Evolutionary conservation across 2,797 vertebrate genomes (phyloP).

Genomic region (Podargus strigoides): DNA sequence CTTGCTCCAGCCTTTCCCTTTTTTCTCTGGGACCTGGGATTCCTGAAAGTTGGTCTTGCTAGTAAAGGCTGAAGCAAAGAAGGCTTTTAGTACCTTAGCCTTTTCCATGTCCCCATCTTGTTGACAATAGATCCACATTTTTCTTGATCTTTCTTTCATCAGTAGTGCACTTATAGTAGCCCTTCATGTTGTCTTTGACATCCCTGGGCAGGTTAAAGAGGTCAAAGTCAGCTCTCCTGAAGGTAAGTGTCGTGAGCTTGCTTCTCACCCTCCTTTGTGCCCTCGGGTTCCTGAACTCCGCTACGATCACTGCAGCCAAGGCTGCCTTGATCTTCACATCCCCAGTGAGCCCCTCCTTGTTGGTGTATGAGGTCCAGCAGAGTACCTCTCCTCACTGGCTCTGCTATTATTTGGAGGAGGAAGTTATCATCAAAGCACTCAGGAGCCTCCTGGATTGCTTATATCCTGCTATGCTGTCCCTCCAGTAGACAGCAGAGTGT

Average conservation of each 20-base stretch:
- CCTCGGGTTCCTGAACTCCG: background rate
- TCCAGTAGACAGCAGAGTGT: background rate
- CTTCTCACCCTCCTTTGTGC: background rate
- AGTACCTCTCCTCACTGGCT: background rate
- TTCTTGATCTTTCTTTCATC: background rate
- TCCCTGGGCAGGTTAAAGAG: background rate
- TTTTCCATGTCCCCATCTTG: too few species aligned
- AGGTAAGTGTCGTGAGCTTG: background rate
- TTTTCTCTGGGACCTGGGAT: background rate
- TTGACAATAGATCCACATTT: too few species aligned
- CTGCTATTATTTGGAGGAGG: background rate
- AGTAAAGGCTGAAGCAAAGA: too few species aligned
- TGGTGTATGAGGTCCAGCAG: accelerated
- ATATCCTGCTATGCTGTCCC: background rate
- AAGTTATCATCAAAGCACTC: background rate
- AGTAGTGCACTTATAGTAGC: background rate
- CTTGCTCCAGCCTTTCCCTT: background rate
- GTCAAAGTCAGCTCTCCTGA: background rate
- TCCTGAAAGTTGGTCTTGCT: background rate
- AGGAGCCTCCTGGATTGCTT: background rate
- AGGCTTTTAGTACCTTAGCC: too few species aligned
- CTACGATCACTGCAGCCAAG: background rate
- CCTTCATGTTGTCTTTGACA: background rate
- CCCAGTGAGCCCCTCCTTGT: accelerated
- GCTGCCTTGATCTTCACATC: background rate